These are phyloP conservation scores for Pseudomyrmex concolor DNA, from an alignment of 1,140 invertebrate genomes.

Conservation along the genomic window DNA sequence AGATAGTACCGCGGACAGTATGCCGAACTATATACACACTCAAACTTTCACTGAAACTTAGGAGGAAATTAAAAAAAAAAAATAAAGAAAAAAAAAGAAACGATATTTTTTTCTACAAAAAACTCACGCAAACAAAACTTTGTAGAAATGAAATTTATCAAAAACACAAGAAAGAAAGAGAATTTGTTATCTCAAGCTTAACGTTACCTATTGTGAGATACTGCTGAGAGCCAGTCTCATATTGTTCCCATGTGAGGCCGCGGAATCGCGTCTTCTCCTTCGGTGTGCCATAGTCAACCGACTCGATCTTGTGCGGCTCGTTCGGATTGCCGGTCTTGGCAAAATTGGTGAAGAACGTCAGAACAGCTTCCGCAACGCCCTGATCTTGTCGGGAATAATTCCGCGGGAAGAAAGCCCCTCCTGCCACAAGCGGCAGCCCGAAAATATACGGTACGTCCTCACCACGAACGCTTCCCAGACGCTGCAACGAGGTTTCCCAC, in stretches of 20 bases:
- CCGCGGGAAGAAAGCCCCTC: conserved; percentile 86
- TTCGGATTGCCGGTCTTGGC: conserved; percentile 91
- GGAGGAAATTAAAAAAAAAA: conserved; percentile 5
- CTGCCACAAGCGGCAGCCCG: conserved; percentile 93
- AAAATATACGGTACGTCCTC: conserved; percentile 95
- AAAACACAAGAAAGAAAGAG: neutral
- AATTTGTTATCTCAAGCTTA: neutral
- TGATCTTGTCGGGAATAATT: conserved; percentile 92
- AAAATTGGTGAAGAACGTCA: conserved; percentile 91
- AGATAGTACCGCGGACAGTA: neutral
- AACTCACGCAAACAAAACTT: neutral
- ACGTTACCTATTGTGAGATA: conserved; percentile 90
- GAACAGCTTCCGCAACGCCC: conserved; percentile 90
- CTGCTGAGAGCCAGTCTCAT: conserved; percentile 90
- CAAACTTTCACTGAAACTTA: conserved; percentile 22
- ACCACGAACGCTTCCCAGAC: conserved; percentile 92
- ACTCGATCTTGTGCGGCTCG: conserved; percentile 85
- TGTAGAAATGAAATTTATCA: conserved; percentile 35
- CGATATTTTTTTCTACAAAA: neutral
- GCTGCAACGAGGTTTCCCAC: conserved; percentile 83
- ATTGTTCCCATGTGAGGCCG: conserved; percentile 89
- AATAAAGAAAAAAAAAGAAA: conserved; percentile 3
- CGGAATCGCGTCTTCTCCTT: conserved; percentile 87
- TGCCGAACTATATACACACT: conserved; percentile 23
- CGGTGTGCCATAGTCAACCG: conserved; percentile 86